Conservation (phyloP, 2,888 invertebrate species). For the Heliconius sara region DNA sequence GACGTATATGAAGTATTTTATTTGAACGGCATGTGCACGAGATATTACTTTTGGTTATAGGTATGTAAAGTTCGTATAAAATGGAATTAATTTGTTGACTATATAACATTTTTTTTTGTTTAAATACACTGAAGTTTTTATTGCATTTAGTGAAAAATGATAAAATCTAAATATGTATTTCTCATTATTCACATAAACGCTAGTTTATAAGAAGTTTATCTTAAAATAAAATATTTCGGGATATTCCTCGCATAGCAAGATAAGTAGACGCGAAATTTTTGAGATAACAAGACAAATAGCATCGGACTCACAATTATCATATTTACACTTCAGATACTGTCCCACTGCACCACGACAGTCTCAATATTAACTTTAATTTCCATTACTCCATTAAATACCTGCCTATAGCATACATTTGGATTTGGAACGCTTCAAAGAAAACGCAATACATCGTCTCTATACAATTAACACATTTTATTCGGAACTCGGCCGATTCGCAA, state of each 20-base stretch:
- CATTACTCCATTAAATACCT: neutral
- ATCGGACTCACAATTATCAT: neutral
- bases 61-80: neutral
- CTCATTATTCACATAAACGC: too few species aligned
- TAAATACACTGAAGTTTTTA: too few species aligned
- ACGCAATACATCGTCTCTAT: conserved; percentile 16
- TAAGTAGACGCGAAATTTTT: neutral
- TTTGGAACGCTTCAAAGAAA: neutral
- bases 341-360: neutral
- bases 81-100: neutral
- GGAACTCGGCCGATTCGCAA: conserved; percentile 50
- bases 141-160: too few species aligned
- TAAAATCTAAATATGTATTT: too few species aligned
- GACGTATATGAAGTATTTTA: conserved; percentile 71
- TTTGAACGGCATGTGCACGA: conserved; percentile 73
- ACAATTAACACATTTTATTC: conserved; percentile 50
- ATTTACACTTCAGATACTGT: neutral
- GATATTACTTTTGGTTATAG: conserved; percentile 47
- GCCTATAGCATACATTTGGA: neutral
- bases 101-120: neutral
- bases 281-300: neutral
- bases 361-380: neutral
- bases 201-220: too few species aligned
- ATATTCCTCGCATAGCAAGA: too few species aligned
- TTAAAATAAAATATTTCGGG: too few species aligned